These are phyloP conservation scores for Dendrocincla tyrannina DNA, from an alignment of 2,797 vertebrate genomes.

Conservation along the genomic window DNA sequence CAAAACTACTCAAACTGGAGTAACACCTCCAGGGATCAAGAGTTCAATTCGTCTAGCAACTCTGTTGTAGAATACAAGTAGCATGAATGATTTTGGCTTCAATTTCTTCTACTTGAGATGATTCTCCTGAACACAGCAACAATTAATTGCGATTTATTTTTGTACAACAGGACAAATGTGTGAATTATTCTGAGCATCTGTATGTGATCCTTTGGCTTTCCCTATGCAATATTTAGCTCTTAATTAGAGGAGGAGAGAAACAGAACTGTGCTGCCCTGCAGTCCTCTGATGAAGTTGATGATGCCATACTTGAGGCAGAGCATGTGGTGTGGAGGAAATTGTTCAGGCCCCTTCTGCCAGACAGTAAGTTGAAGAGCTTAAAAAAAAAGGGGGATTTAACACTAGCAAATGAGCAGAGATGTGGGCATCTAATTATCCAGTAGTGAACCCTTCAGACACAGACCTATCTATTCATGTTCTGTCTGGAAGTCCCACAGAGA, in stretches of 20 bases:
- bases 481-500: neutral
- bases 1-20: neutral
- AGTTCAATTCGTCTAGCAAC: neutral
- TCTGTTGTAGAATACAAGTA: neutral
- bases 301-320: neutral
- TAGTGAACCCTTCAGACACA: neutral
- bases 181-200: neutral
- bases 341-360: neutral
- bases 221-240: neutral
- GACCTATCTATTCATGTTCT: neutral
- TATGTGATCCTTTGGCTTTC: neutral
- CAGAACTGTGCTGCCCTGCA: neutral
- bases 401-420: neutral
- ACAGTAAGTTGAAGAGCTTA: neutral
- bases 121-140: neutral
- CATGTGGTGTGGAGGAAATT: accelerated
- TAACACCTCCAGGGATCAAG: neutral
- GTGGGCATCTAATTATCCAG: neutral
- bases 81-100: neutral
- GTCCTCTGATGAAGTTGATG: neutral
- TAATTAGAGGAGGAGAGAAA: neutral
- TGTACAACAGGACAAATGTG: neutral
- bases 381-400: neutral
- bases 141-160: neutral
- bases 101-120: neutral